Evolutionary conservation across 2,113 vertebrate species (phyloP).

Genomic region (Ophiodon elongatus): DNA sequence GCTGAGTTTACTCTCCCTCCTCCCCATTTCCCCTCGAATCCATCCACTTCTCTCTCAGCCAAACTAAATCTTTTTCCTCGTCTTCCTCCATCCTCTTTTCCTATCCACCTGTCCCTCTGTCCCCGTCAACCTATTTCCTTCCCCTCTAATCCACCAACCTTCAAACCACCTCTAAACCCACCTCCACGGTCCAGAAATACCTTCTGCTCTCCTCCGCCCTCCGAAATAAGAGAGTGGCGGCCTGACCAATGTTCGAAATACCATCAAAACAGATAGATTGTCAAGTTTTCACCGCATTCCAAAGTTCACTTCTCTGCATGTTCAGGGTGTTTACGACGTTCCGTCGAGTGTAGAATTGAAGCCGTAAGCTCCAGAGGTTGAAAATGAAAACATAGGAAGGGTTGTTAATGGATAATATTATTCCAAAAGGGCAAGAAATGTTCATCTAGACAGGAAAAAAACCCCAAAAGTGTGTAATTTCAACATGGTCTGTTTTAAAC

Average conservation of each 20-base stretch:
- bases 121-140: conserved; percentile 53
- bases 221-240: conserved; percentile 18
- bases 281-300: background rate
- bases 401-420: background rate
- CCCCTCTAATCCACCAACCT: conserved; percentile 65
- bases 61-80: conserved; percentile 36
- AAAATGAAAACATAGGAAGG: background rate
- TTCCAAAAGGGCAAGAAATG: too few relatives aligned
- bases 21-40: conserved; percentile 37
- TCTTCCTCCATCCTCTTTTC: conserved; percentile 2
- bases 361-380: background rate
- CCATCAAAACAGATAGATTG: background rate
- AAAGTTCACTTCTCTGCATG: background rate
- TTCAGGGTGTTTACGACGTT: background rate
- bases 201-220: conserved; percentile 13
- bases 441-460: too few relatives aligned
- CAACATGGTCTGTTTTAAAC: background rate
- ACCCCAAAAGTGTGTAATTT: background rate
- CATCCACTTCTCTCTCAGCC: conserved; percentile 30
- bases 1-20: conserved; percentile 44
- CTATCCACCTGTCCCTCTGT: conserved; percentile 8
- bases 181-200: conserved; percentile 40
- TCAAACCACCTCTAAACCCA: conserved; percentile 58
- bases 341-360: background rate
- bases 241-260: background rate